phyloP scores from a whole-genome alignment of 2,888 invertebrate genomes.

The Hyposoter dolosus region DNA sequence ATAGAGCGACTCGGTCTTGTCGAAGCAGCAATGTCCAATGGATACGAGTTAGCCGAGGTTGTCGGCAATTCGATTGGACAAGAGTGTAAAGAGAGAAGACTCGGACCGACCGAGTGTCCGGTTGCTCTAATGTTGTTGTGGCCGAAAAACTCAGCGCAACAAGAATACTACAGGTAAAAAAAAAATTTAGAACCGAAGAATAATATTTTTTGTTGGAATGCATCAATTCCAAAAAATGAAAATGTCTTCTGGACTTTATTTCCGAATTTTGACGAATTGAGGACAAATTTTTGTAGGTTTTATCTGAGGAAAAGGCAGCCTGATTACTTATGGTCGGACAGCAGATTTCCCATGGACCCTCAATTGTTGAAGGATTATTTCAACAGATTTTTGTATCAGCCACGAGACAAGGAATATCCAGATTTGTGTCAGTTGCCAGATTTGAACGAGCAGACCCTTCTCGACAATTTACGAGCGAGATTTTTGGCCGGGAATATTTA shows the following conservation, averaged over 20 bases:
- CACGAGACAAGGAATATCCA: constrained; percentile 96
- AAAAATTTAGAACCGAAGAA: background rate
- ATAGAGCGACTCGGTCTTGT: constrained; percentile 90
- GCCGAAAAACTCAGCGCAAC: constrained; percentile 88
- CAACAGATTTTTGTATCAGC: constrained; percentile 95
- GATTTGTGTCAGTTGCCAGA: constrained; percentile 98
- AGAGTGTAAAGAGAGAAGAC: constrained; percentile 96
- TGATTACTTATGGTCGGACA: constrained; percentile 94
- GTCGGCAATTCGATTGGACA: constrained; percentile 94
- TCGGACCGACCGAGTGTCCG: constrained; percentile 93
- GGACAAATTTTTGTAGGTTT: constrained; percentile 87
- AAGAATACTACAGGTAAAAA: constrained; percentile 85
- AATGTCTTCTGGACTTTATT: background rate
- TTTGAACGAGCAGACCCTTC: constrained; percentile 95
- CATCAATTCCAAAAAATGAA: background rate
- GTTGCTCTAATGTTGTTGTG: constrained; percentile 93
- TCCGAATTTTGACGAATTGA: background rate
- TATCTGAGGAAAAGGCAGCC: constrained; percentile 94
- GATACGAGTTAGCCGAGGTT: constrained; percentile 95
- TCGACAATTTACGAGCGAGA: constrained; percentile 95
- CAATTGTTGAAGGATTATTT: constrained; percentile 97
- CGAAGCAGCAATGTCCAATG: constrained; percentile 85
- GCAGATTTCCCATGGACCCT: constrained; percentile 93
- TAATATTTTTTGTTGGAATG: background rate
- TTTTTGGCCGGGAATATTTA: constrained; percentile 97